A percentile compares a stretch with the other conserved stretches of the same genome.
Conservation (phyloP, 1,140 invertebrate species). For the Pomacea maculata region DNA sequence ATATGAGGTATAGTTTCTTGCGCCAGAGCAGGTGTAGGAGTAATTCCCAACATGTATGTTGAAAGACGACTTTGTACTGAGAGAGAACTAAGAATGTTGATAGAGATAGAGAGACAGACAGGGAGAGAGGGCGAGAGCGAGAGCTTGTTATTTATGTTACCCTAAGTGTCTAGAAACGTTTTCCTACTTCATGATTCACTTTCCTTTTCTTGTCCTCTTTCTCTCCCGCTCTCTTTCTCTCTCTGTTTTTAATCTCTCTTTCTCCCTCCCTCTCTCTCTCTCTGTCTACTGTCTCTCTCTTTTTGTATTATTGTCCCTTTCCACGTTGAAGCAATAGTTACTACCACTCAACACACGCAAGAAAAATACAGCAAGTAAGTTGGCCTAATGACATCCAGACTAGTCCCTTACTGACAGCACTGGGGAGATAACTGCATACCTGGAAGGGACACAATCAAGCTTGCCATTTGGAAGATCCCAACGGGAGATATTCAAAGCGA, state of each 20-base stretch:
- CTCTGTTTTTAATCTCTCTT: neutral
- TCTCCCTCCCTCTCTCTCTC: neutral
- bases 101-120: neutral
- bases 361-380: no score
- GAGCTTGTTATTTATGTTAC: neutral
- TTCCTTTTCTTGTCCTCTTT: neutral
- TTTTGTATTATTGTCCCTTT: neutral
- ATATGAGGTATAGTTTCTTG: neutral
- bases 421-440: no score
- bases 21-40: neutral
- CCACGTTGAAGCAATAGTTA: no score
- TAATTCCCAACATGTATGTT: neutral
- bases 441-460: no score
- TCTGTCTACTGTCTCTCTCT: neutral
- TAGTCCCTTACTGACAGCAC: no score
- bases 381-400: no score
- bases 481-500: no score
- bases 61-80: neutral
- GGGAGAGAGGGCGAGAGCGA: neutral
- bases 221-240: slow-evolving; percentile 1
- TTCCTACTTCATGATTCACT: neutral
- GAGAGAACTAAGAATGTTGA: neutral
- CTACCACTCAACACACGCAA: no score
- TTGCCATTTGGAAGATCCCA: no score
- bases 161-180: neutral